Percentiles rank a stretch among this genome's conserved stretches.
Evolutionary conservation across 2,797 vertebrate species (phyloP).

Genomic region (Falco naumanni): DNA sequence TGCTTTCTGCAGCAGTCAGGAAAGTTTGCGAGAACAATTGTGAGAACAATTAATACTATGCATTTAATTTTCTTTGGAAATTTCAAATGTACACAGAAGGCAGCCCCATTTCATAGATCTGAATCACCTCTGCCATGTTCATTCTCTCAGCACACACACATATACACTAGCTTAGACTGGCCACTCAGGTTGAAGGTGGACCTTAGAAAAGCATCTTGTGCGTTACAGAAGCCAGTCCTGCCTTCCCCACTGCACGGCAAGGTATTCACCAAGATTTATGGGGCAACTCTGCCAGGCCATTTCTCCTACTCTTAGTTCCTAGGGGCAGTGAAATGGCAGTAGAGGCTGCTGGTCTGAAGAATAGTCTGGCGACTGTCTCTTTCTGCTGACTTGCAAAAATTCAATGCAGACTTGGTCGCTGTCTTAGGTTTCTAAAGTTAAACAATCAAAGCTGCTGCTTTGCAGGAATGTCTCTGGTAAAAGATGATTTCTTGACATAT

Average conservation of each 20-base stretch:
- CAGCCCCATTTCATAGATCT: not conserved
- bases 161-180: not conserved
- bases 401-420: not conserved
- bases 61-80: not conserved
- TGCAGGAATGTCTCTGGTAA: not conserved
- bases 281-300: not conserved
- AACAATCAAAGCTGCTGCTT: not conserved
- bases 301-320: not conserved
- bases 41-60: not conserved
- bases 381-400: not conserved
- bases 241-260: not conserved
- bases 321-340: not conserved
- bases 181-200: not conserved
- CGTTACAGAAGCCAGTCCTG: not conserved
- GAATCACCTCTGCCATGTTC: not conserved
- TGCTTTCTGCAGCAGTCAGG: not conserved
- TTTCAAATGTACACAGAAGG: not conserved
- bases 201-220: not conserved
- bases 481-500: not conserved
- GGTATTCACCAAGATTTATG: not conserved
- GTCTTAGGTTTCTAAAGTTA: not conserved
- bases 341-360: not conserved
- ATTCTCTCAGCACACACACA: fast-evolving
- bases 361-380: not conserved
- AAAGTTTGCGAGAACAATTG: not conserved